Percentiles rank a stretch among this genome's conserved stretches.
Conservation (phyloP, 2,888 invertebrate genomes). For the Thumatha senex region DNA sequence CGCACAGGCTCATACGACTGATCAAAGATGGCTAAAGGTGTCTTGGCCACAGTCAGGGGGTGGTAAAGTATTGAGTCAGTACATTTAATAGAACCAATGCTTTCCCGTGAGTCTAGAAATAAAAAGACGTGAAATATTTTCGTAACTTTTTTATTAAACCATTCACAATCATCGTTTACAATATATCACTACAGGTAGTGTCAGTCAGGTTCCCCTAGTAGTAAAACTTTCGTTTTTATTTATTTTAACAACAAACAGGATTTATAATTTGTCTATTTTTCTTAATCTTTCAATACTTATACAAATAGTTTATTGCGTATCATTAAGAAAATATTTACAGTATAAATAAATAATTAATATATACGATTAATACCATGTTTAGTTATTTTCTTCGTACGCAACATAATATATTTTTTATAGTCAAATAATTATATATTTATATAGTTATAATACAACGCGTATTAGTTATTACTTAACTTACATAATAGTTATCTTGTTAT, state of each 20-base stretch:
- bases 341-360: constrained; percentile 19
- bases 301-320: too few species aligned
- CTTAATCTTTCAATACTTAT: too few species aligned
- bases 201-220: constrained; percentile 67
- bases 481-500: constrained; percentile 35
- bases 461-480: constrained; percentile 30
- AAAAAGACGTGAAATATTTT: constrained; percentile 13
- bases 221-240: constrained; percentile 38
- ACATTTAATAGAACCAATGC: too few species aligned
- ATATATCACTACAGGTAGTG: constrained; percentile 50
- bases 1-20: too few species aligned
- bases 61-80: too few species aligned
- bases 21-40: too few species aligned
- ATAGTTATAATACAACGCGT: too few species aligned
- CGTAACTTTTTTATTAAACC: constrained; percentile 59
- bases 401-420: too few species aligned
- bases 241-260: constrained; percentile 54
- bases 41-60: too few species aligned
- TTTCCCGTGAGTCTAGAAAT: neutral
- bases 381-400: too few species aligned
- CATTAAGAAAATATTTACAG: too few species aligned
- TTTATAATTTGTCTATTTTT: constrained; percentile 34
- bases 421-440: too few species aligned
- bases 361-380: constrained; percentile 24
- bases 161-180: constrained; percentile 61